Base-by-base conservation (phyloP, 2,888 invertebrate genomes). In the Idaea biselata region DNA sequence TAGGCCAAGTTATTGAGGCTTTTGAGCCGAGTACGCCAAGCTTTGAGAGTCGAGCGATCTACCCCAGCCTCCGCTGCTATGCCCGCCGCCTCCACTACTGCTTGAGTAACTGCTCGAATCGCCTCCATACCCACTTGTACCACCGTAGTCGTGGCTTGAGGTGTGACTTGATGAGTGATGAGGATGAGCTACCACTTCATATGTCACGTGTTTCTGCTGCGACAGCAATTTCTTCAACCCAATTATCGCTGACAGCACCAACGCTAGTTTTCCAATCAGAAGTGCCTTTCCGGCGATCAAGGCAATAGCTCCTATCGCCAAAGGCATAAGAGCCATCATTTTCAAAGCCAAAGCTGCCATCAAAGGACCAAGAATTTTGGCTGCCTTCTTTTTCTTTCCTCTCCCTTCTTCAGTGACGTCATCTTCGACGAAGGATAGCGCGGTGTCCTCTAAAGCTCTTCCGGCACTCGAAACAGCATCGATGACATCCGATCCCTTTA, bases 281-380 rank as follows among this genome's bases (percentile, higher is more conserved):
- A 97, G 90, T 60, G 97, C 97, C 85, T 97, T 97, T 64, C 97
- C 97, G 66, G 97, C 97, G 76, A 97, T 96, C 76, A 97, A 87
- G 31, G 97, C 97, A 73, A 97, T 96, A 60, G 95, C 96, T 60
- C 96, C 97, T 58, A 97, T 94, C 1, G 96, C 94, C 60, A 97
- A 80, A 32, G 97, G 97, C 78, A 97, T 89, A 60, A 97, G 84
- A 33, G 97, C 95, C 80, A 96, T 96, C 77, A 96, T 94, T 84
- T 97, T 97, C 79, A 97, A 83, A 16, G 96, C 96, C 73, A 97
- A 87, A 65, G 96, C 94, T 65, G 96, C 95, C 70, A 97, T 90
- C 66, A 97, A 84, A 1, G 97, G 96, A 66, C 97, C 96, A 58
- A 97, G 81, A 73, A 97, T 94, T 81, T 97, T 97, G 63, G 94